Evolutionary conservation across 2,797 vertebrate species (phyloP), one percentile per base, ranked within the genome.

Genomic region (Lagorchestes hirsutus): DNA sequence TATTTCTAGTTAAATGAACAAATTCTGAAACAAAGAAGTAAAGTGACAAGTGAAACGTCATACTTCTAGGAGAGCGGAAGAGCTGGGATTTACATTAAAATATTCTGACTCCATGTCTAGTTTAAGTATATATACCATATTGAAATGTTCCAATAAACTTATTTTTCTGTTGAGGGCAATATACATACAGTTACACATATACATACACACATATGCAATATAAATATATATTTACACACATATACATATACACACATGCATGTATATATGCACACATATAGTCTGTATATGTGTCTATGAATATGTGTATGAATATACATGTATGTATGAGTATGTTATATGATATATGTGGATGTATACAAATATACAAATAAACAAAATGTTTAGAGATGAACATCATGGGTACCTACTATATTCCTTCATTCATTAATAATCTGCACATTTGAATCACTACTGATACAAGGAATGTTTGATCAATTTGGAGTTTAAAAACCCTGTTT

Each of bases 21-120:
- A 96, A 95, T 40, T 93, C 11, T 91, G 55, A 54, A 56, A 57
- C 54, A 94, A 56, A 94, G 52, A 22, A 58, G 4, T 57, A 74
- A 93, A 62, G 31, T 59, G 87, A 92, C 16, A 91, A 54, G 4
- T 22, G 50, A 24, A 94, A 95, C 16, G 24, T 94, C 12, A 34
- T 55, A 13, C 22, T 90, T 8, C 87, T 95, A 92, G 10, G 91
- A 92, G 4, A 59, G 2, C 50, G 18, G 13, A n/a, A 94, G 87
- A 67, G 10, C 46, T 90, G 54, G 59, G 1, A 93, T 90, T 92
- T 27, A 91, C n/a, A 90, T 91, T 74, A 29, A 59, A 55, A 87
- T 28, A 6, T 18, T 9, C 55, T 96, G 8, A 11, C 90, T 57
- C 18, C 92, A 93, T 59, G 91, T 29, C 1, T 50, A 93, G 1